Evolutionary conservation across 2,888 invertebrate species (phyloP), one percentile per base, ranked within the genome.

Genomic region (Microctonus hyperodae): DNA sequence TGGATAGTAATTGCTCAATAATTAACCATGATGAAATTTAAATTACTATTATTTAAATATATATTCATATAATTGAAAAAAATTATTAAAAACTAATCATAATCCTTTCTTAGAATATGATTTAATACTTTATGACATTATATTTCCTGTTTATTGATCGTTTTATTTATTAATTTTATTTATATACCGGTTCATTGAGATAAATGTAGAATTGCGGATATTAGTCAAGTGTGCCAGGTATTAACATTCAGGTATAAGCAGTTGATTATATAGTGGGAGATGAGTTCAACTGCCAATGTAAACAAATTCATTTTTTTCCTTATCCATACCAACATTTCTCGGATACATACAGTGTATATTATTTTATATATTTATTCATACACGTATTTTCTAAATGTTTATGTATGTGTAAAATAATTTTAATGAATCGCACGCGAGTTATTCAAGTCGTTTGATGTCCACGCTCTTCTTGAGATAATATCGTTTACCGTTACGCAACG

Each of bases 401-500:
- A 44, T 44, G 9, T 44, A 16, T 33, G 56, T 56, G 33, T 33
- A 33, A 33, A 20, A 56, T 56, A 33, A 35, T 20, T 33, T 56
- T 33, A 56, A 56, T 35, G 31, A 33, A 31, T 64, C 56, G 44
- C 56, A 44, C 65, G 59, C 58, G 44, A 51, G 25, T 40, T 20
- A 55, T 55, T 55, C 55, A 28, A 37, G 23, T 53, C 13, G 28
- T 20, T 28, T 56, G 11, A 16, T 37, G 31, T 44, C n/a, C 9
- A 37, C 25, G 31, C 11, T 20, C 10, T 40, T 9, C 55, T 51
- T 13, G 61, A 69, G 68, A 69, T 66, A 70, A 69, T 68, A 40
- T 65, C 68, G 20, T 73, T 72, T 74, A 73, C 74, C 73, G 74
- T 73, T 74, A 71, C 56, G 68, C 68, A 73, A 72, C 65, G 67